phyloP scores from a whole-genome alignment of 2,113 vertebrate species.

The Lagopus leucura region DNA sequence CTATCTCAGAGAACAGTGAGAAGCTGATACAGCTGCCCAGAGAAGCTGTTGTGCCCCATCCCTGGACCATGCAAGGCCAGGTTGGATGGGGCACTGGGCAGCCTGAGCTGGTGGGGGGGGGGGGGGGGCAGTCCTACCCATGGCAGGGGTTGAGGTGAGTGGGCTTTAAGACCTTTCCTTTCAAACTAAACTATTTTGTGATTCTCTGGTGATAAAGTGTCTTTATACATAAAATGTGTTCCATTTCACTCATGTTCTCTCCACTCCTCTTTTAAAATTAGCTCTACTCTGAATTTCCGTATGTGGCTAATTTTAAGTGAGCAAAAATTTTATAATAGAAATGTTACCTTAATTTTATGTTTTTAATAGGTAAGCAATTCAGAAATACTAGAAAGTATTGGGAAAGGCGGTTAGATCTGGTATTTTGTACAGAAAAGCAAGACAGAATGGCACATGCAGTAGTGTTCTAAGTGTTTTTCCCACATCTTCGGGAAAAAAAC shows the following conservation, averaged over 20 bases:
- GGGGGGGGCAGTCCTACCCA: too few relatives aligned
- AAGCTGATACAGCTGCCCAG: background rate
- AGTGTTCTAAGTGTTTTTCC: background rate
- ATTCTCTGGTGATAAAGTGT: background rate
- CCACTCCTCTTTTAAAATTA: background rate
- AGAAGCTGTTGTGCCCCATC: background rate
- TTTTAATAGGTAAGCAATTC: background rate
- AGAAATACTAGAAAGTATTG: background rate
- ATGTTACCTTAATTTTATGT: background rate
- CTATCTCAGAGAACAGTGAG: background rate
- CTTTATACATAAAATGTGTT: background rate
- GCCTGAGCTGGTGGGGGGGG: background rate
- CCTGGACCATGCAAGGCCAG: background rate
- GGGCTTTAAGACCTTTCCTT: too few relatives aligned
- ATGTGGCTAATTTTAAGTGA: background rate
- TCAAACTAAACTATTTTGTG: background rate
- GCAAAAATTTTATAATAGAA: background rate
- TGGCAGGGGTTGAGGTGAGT: background rate
- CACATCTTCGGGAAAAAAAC: background rate
- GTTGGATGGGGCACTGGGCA: background rate
- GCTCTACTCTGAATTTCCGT: background rate
- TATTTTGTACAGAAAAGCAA: background rate
- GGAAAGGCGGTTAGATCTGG: background rate
- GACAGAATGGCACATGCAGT: background rate
- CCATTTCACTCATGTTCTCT: background rate